phyloP scores from a whole-genome alignment of 2,888 invertebrate genomes.

The Ophion ellenae region DNA sequence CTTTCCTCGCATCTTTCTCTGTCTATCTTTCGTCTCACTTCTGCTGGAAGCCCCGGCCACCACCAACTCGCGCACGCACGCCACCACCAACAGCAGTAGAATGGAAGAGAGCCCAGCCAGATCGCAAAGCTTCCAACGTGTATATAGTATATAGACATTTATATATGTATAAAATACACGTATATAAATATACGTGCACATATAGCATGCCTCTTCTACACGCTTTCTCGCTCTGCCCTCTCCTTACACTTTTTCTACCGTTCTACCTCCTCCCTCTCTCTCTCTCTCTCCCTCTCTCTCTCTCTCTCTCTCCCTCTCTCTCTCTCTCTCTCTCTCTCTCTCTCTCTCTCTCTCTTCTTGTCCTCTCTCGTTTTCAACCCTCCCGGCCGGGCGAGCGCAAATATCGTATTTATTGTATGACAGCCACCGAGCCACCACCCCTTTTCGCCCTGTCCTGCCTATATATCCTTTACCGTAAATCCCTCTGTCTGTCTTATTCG shows the following conservation, averaged over 20 bases:
- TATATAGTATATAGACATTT: neutral
- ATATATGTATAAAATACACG: constrained; percentile 3
- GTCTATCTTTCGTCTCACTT: constrained; percentile 40
- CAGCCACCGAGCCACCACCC: constrained; percentile 73
- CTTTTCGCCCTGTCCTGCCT: constrained; percentile 48
- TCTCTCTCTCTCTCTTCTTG: constrained; percentile 53
- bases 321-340: constrained; percentile 49
- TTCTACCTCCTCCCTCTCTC: constrained; percentile 15
- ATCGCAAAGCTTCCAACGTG: constrained; percentile 52
- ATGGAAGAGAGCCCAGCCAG: constrained; percentile 62
- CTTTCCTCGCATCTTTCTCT: constrained; percentile 27
- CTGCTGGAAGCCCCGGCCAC: constrained; percentile 54
- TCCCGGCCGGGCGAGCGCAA: constrained; percentile 73
- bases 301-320: constrained; percentile 12
- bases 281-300: constrained; percentile 44
- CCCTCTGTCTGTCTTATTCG: constrained; percentile 72
- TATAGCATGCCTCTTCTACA: constrained; percentile 37
- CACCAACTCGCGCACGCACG: constrained; percentile 34
- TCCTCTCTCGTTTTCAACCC: constrained; percentile 58
- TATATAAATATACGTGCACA: neutral
- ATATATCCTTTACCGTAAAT: constrained; percentile 63
- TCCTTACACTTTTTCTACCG: constrained; percentile 52
- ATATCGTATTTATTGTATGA: constrained; percentile 82
- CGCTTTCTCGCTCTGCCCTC: constrained; percentile 51
- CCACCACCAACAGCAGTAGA: constrained; percentile 54